Evolutionary conservation across 23 tunicate species (phyloP).

Genomic region (Clavelina lepadiformis): DNA sequence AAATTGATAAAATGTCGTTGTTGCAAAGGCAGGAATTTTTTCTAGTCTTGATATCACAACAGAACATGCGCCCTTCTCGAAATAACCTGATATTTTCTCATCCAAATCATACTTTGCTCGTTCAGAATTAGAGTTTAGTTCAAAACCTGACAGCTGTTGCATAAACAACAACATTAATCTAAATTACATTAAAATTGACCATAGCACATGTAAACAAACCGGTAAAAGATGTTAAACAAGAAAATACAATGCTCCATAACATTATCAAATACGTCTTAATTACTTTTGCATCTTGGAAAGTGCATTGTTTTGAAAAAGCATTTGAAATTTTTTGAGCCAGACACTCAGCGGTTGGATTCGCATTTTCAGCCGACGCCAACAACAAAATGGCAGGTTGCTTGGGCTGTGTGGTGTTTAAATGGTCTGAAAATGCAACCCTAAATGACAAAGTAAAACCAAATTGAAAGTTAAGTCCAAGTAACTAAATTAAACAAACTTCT

Average conservation of each 20-base stretch:
- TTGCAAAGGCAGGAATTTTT: conserved; percentile 45
- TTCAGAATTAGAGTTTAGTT: not conserved
- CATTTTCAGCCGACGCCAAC: conserved; percentile 27
- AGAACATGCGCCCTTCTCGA: conserved; percentile 45
- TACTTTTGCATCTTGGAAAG: too few species aligned
- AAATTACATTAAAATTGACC: not conserved
- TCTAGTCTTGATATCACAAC: conserved; percentile 45
- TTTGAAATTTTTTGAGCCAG: conserved; percentile 44
- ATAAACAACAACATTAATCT: not conserved
- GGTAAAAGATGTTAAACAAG: too few species aligned
- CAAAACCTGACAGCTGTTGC: conserved; percentile 13
- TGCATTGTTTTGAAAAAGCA: conserved; percentile 38
- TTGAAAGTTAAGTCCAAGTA: too few species aligned
- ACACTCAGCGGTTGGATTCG: conserved; percentile 25
- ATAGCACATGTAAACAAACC: not conserved
- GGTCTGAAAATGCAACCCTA: conserved; percentile 31
- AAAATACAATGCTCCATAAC: too few species aligned
- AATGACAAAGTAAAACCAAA: too few species aligned
- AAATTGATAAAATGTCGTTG: conserved; percentile 64
- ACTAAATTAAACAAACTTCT: too few species aligned
- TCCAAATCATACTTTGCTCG: conserved; percentile 47
- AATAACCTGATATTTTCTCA: conserved; percentile 5
- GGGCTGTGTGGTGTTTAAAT: conserved; percentile 9
- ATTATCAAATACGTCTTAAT: not conserved
- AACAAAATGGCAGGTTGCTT: conserved; percentile 54